Evolutionary conservation across 2,113 vertebrate genomes (phyloP), one percentile per base, ranked within the genome.

Genomic region (Procavia capensis): DNA sequence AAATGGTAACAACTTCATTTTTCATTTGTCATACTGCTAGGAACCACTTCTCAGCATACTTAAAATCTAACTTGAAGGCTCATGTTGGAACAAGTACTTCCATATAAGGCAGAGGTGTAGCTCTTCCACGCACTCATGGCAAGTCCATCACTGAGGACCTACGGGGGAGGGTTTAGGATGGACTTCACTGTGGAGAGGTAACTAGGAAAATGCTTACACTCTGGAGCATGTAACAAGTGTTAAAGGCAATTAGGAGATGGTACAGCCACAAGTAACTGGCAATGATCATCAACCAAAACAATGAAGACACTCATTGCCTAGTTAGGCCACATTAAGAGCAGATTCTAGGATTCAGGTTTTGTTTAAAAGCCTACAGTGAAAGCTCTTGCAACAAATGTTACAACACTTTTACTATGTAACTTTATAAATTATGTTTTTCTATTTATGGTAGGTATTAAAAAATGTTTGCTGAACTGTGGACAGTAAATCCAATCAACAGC

Each of bases 221-320:
- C 47, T 57, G 39, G 25, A 83, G 31, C 17, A 66, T 36, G 5
- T 85, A 25, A 90, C 74, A 88, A 90, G 19, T 87, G 80, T 64
- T 90, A 57, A 83, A 82, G 89, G 64, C 76, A 81, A 64, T 74
- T 85, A 91, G 80, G 83, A 95, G 82, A 93, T 11, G 13, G 25
- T 45, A 63, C 1, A 59, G 70, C 84, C 70, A 83, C 80, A 93
- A 97, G 85, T 74, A 93, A 94, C 16, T 66, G 39, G 47, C 47
- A 87, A 76, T 39, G 25, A 86, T 86, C 29, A 84, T 64, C 29
- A 76, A 85, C 41, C 59, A 34, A 78, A 74, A 75, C 20, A 50
- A 81, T 19, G 39, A 90, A 80, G 27, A 50, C 1, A 34, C 24
- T 39, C 16, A 63, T 54, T 66, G 34, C 50, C 47, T 29, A 31